Evolutionary conservation across 2,113 vertebrate genomes (phyloP), one percentile per base, ranked within the genome.

Genomic region (Channa maculata): DNA sequence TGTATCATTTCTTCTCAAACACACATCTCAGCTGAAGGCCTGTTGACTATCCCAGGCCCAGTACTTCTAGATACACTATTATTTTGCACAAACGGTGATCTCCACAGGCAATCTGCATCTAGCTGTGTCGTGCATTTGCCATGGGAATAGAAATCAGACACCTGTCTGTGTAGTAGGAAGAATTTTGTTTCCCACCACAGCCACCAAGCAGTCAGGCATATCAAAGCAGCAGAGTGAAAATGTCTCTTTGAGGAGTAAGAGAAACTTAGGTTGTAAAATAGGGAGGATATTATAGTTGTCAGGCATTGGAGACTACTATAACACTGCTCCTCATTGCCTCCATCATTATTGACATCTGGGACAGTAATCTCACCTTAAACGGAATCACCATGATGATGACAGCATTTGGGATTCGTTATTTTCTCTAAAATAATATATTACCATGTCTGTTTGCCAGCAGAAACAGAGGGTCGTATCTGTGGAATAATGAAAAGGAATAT

Each of bases 101-200:
- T 94, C 91, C 77, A 80, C 90, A 90, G 86, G 91, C 91, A 92
- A 93, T 94, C 91, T 93, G 84, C 93, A 93, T 92, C 87, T 89
- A 59, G 75, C 86, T 87, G 91, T 75, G 84, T 80, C 36, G 62
- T 65, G 71, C 36, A 68, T 89, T 91, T 89, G 85, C 80, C 52
- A 11, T 85, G 86, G 86, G 89, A 90, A 92, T 90, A 90, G 85
- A 87, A 93, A 92, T 90, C 89, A 93, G 83, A 89, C 84, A 91
- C 90, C 90, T 92, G 87, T 82, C 80, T 34, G 54, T 79, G 78
- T 53, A 14, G 49, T 55, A 44, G 71, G 53, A 62, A 61, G 7
- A 48, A 72, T 82, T 82, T 58, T 77, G 64, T 75, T 41, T 59
- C 36, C 0, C 46, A 3, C 64, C 58, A 73, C 73, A 81, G 77